Percentiles rank a stretch among this genome's conserved stretches.
Evolutionary conservation across 2,797 vertebrate genomes (phyloP).

Genomic region (Ctenopoma multispine): DNA sequence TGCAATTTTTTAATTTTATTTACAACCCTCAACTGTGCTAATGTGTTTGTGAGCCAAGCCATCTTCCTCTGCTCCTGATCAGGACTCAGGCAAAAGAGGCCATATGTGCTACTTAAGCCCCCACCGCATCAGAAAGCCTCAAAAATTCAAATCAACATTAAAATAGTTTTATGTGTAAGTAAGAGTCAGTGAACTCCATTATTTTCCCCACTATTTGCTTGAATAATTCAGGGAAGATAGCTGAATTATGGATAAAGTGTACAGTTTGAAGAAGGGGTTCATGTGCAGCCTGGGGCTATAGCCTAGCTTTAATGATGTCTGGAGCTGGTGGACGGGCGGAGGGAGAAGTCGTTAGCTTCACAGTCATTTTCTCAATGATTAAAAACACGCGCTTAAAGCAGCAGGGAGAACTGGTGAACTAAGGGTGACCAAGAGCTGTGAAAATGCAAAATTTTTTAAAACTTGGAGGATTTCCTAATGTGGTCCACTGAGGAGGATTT

Average conservation of each 20-base stretch:
- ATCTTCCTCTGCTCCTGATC: conserved; percentile 43
- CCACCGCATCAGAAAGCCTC: conserved; percentile 79
- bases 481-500: conserved; percentile 4
- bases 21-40: conserved; percentile 53
- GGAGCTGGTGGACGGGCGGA: conserved; percentile 93
- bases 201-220: conserved; percentile 99
- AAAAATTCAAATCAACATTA: conserved; percentile 96
- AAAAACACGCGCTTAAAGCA: conserved; percentile 92
- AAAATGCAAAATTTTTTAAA: conserved; percentile 23
- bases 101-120: conserved; percentile 58
- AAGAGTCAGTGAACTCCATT: conserved; percentile 98
- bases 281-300: conserved; percentile 94
- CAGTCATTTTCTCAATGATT: conserved; percentile 96
- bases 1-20: conserved; percentile 56
- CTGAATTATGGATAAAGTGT: conserved; percentile 99
- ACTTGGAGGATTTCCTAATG: conserved; percentile 51
- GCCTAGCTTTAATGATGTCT: conserved; percentile 98
- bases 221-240: conserved; percentile 98
- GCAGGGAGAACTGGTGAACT: conserved; percentile 78
- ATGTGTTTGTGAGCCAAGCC: conserved; percentile 63
- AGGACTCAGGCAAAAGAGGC: conserved; percentile 56
- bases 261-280: conserved; percentile 99
- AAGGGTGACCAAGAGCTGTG: conserved; percentile 2
- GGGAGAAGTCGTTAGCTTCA: conserved; percentile 96
- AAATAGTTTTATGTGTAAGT: conserved; percentile 94